Evolutionary conservation across 2,888 invertebrate genomes (phyloP), one percentile per base, ranked within the genome.

Genomic region (Drosophila subquinaria): DNA sequence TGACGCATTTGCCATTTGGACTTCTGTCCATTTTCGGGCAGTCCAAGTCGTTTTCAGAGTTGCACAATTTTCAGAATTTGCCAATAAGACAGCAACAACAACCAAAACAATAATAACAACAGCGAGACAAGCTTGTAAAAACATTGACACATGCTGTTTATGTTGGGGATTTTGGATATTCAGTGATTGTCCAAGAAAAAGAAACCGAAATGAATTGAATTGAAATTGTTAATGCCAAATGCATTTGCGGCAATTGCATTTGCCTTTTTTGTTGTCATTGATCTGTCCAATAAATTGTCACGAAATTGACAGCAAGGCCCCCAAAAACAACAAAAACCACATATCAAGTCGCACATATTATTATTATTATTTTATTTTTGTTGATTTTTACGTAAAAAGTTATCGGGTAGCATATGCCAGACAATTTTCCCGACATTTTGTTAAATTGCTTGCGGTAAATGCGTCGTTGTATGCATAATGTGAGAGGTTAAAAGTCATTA

Each of bases 211-310:
- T 63, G 33, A 62, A 74, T 74, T 63, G 33, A 65, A 73, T 69
- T 65, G 63, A 82, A 86, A 81, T 69, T 72, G 62, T 59, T 70
- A 70, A 33, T 69, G 56, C 61, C 59, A 80, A 79, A 56, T 78
- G 81, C 57, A 79, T 79, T 73, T 75, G 71, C 69, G 50, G 69
- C 80, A 75, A 88, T 80, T 80, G 89, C 72, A 71, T 69, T 84
- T 75, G 57, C 36, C 72, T 70, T 78, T 85, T 79, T 67, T 66
- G 88, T 67, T 66, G 88, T 76, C 88, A 82, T 74, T 70, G 85
- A 89, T 85, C 66, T 80, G 86, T 76, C 73, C 79, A 84, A 87
- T 87, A 86, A 89, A 86, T 86, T 86, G 89, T 87, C 85, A 89
- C 88, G 88, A 77, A 80, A 79, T 72, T 81, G 81, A 72, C 79